These are phyloP conservation scores for Galaxias olidus DNA, from an alignment of 2,797 vertebrate species.

Conservation along the genomic window DNA sequence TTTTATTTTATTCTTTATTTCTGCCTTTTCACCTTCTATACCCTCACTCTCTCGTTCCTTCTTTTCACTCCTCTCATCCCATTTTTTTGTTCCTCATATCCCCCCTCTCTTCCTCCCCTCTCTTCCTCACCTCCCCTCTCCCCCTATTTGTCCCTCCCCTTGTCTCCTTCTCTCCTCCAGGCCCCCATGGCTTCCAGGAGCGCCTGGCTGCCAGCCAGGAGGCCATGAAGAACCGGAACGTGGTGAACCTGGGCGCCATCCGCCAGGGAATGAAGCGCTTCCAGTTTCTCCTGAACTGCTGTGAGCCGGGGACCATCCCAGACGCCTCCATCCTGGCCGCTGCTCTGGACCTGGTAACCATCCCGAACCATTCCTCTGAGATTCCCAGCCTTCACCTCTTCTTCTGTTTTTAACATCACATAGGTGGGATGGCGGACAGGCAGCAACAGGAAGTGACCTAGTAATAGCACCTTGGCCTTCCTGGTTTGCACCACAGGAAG, in stretches of 20 bases:
- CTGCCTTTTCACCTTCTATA: too few relatives aligned
- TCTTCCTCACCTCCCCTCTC: neutral
- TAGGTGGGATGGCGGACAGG: neutral
- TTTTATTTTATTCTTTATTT: too few relatives aligned
- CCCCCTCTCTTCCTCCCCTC: neutral
- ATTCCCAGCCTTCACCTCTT: too few relatives aligned
- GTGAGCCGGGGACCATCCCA: conserved; percentile 95
- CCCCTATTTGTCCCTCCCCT: conserved; percentile 20
- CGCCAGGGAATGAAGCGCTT: conserved; percentile 99
- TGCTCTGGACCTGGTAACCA: conserved; percentile 91
- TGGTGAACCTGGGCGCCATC: conserved; percentile 96
- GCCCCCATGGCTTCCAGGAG: conserved; percentile 94
- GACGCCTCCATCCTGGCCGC: conserved; percentile 97
- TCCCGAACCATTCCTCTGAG: neutral
- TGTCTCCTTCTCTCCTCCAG: conserved; percentile 64
- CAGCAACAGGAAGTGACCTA: neutral
- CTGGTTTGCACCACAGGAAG: conserved; percentile 78
- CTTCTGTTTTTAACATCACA: neutral
- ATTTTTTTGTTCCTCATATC: neutral
- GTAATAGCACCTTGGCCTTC: too few relatives aligned
- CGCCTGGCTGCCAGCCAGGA: conserved; percentile 90
- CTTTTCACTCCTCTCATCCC: too few relatives aligned
- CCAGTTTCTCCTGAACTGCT: conserved; percentile 98
- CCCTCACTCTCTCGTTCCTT: too few relatives aligned
- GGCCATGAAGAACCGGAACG: conserved; percentile 92